Evolutionary conservation across 2,888 invertebrate genomes (phyloP).

Genomic region (Tetragonula carbonaria): DNA sequence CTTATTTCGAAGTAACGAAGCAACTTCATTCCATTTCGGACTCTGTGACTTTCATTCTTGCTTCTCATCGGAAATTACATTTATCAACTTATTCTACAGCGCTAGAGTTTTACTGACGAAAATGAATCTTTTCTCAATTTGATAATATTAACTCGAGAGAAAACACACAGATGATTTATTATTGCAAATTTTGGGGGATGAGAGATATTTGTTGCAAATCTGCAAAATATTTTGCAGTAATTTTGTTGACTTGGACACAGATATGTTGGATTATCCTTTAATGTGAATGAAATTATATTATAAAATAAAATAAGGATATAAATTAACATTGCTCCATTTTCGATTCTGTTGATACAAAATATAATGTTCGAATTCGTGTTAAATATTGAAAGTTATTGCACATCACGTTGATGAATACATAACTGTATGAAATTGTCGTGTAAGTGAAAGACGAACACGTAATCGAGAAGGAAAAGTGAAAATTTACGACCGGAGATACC

Average conservation of each 20-base stretch:
- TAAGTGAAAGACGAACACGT: background rate
- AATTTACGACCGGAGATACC: slow-evolving; percentile 36
- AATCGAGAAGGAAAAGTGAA: slow-evolving; percentile 17
- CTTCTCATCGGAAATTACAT: slow-evolving; percentile 22
- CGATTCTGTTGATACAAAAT: background rate
- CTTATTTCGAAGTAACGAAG: slow-evolving; percentile 46
- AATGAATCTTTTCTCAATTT: background rate
- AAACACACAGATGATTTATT: background rate
- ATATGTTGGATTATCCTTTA: background rate
- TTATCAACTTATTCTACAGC: background rate
- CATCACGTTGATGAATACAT: background rate
- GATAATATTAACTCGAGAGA: background rate
- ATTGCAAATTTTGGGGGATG: background rate
- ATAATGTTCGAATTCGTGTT: background rate
- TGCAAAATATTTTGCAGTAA: background rate
- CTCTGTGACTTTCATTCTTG: slow-evolving; percentile 7
- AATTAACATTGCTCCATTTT: no score
- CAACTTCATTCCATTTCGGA: slow-evolving; percentile 28
- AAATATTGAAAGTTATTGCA: background rate
- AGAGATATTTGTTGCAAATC: background rate
- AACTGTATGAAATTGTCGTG: background rate
- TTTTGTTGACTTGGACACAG: no score
- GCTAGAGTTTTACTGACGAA: background rate
- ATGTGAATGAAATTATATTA: background rate
- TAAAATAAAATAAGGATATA: background rate